Evolutionary conservation across 2,888 invertebrate species (phyloP).

Genomic region (Morpho achilles): DNA sequence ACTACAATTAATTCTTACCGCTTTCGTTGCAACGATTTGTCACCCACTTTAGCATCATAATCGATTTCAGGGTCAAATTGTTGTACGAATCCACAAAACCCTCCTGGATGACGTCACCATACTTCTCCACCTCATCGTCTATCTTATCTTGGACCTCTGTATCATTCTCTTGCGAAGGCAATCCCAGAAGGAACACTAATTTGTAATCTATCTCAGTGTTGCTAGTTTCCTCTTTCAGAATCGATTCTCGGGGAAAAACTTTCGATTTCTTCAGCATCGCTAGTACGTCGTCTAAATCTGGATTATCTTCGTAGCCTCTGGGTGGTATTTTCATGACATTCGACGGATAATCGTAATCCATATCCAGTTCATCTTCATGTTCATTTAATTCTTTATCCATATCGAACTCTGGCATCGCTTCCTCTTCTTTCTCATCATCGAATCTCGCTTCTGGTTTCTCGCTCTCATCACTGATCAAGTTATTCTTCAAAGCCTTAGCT

Average conservation of each 20-base stretch:
- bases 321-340: conserved; percentile 74
- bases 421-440: conserved; percentile 48
- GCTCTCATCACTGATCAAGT: conserved; percentile 43
- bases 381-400: conserved; percentile 63
- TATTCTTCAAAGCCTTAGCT: conserved; percentile 52
- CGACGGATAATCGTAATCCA: conserved; percentile 57
- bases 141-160: conserved; percentile 81
- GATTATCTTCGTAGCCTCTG: conserved; percentile 51
- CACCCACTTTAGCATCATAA: conserved; percentile 91
- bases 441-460: conserved; percentile 49
- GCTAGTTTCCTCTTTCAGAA: conserved; percentile 28
- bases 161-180: conserved; percentile 75
- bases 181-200: conserved; percentile 79
- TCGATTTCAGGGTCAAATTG: conserved; percentile 91
- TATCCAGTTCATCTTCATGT: conserved; percentile 36
- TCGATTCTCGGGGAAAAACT: conserved; percentile 36
- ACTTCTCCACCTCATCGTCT: conserved; percentile 81
- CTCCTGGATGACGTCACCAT: conserved; percentile 90
- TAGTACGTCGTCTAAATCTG: conserved; percentile 49
- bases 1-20: conserved; percentile 45
- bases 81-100: conserved; percentile 91
- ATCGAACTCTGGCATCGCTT: conserved; percentile 59
- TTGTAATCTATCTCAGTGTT: conserved; percentile 50
- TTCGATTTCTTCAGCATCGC: conserved; percentile 44
- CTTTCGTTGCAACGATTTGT: conserved; percentile 81